Evolutionary conservation across 1,140 invertebrate species (phyloP).

Genomic region (Dendroctonus valens): DNA sequence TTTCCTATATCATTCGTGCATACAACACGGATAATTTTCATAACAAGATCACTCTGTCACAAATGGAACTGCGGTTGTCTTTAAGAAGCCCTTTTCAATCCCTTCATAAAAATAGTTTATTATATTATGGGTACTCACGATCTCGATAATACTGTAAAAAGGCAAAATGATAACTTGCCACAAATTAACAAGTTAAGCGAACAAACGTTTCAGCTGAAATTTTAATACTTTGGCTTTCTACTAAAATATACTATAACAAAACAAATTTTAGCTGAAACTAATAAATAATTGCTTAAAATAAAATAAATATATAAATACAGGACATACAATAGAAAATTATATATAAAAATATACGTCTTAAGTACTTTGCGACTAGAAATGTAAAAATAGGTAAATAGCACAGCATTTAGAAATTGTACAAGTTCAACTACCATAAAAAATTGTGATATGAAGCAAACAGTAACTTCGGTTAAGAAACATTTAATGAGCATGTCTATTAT

Average conservation of each 20-base stretch:
- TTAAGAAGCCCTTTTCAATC: background rate
- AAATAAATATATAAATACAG: slow-evolving; percentile 38
- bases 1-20: slow-evolving; percentile 16
- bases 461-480: slow-evolving; percentile 1
- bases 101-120: too few species aligned
- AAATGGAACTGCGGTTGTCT: too few species aligned
- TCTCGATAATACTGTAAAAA: slow-evolving; percentile 43
- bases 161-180: slow-evolving; percentile 22
- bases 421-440: slow-evolving; percentile 19
- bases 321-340: slow-evolving; percentile 14
- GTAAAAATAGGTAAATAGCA: slow-evolving; percentile 31
- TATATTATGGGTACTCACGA: slow-evolving; percentile 22
- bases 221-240: background rate
- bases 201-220: slow-evolving; percentile 2
- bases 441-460: slow-evolving; percentile 30
- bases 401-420: slow-evolving; percentile 35
- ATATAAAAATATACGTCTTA: slow-evolving; percentile 26
- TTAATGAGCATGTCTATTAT: slow-evolving; percentile 1
- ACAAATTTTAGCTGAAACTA: background rate
- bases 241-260: slow-evolving; percentile 9
- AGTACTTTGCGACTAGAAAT: slow-evolving; percentile 33
- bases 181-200: background rate
- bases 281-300: slow-evolving; percentile 14
- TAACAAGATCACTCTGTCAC: background rate
- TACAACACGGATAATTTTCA: slow-evolving; percentile 5